Conservation (phyloP, 2,113 vertebrate species). For the Hyaena hyaena region DNA sequence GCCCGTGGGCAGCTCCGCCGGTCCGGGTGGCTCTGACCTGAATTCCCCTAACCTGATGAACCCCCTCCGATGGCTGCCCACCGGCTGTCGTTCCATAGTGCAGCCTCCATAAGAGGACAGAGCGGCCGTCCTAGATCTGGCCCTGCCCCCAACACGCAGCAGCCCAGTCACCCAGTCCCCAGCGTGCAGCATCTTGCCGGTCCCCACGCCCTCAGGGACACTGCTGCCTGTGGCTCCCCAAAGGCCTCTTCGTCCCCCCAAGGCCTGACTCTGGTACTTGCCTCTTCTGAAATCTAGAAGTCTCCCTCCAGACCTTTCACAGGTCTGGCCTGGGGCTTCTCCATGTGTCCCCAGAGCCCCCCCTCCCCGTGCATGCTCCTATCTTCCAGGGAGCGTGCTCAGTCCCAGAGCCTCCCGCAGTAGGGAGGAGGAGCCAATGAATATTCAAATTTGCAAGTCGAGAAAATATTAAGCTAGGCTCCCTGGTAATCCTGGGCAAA, state of each 20-base stretch:
- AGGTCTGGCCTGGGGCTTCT: neutral
- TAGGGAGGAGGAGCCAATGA: neutral
- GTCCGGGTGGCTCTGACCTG: too few species aligned
- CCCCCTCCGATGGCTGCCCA: neutral
- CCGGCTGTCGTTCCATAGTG: neutral
- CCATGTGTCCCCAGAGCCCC: neutral
- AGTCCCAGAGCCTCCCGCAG: neutral
- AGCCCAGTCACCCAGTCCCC: neutral
- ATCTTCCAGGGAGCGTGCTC: neutral
- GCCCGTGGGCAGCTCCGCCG: neutral
- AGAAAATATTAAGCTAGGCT: neutral
- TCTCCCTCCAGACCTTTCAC: neutral
- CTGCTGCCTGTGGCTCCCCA: neutral
- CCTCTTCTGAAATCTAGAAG: neutral
- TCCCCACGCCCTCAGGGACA: neutral
- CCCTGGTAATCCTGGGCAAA: neutral
- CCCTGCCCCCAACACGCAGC: too few species aligned
- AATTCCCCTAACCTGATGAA: neutral
- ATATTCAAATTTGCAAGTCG: neutral
- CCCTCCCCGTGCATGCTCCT: neutral
- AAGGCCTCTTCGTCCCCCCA: neutral
- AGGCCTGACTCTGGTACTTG: neutral
- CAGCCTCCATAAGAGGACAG: neutral
- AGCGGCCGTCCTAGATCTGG: neutral
- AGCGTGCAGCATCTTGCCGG: rapidly evolving